Evolutionary conservation across 2,797 vertebrate genomes (phyloP).

Genomic region (Sorex maritimensis): DNA sequence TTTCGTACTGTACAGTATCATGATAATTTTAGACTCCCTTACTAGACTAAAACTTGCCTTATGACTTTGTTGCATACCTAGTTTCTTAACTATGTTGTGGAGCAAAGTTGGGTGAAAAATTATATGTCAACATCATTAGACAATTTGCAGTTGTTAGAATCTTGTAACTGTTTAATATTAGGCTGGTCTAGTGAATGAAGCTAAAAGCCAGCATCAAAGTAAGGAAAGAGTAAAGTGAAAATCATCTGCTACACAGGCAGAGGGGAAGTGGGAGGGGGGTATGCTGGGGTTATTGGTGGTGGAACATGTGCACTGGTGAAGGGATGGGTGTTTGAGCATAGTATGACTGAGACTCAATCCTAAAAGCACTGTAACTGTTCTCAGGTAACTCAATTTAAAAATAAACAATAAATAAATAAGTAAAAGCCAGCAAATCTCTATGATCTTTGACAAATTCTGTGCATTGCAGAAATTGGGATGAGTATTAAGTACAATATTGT

Average conservation of each 20-base stretch:
- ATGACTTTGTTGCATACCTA: background rate
- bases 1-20: background rate
- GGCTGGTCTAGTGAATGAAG: background rate
- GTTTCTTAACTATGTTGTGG: background rate
- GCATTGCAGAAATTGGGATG: constrained; percentile 23
- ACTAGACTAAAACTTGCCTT: background rate
- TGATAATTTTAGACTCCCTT: background rate
- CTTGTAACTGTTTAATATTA: background rate
- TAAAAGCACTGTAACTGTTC: no score
- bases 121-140: background rate
- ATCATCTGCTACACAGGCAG: no score
- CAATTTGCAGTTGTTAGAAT: background rate
- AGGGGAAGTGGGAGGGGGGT: no score
- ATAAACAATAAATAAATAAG: no score
- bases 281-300: no score
- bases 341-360: no score
- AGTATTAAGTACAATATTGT: background rate
- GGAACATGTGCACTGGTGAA: no score
- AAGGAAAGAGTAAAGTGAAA: no score
- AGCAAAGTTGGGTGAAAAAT: background rate
- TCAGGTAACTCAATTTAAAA: no score
- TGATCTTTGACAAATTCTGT: background rate
- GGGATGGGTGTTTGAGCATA: no score
- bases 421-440: background rate
- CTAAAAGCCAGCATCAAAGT: background rate